phyloP scores from a whole-genome alignment of 23 tunicate genomes.

The Phallusia fumigata region DNA sequence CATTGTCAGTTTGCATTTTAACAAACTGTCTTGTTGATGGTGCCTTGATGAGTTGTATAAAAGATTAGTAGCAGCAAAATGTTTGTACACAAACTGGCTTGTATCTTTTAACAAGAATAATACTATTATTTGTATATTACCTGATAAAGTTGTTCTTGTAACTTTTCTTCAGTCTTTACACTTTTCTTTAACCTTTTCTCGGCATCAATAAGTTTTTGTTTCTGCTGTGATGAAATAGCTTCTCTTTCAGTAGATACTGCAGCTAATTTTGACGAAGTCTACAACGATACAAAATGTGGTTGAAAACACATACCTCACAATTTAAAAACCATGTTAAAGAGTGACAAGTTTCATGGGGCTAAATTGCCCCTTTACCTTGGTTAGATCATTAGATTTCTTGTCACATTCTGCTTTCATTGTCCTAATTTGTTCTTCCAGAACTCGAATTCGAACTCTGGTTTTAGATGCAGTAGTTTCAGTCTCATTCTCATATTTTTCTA shows the following conservation, averaged over 20 bases:
- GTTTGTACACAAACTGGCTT: too few species aligned
- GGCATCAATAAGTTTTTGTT: background rate
- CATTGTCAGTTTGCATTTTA: too few species aligned
- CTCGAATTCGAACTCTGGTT: constrained; percentile 23
- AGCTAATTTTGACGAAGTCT: background rate
- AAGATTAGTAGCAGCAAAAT: too few species aligned
- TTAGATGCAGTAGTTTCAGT: constrained; percentile 9
- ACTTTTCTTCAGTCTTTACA: too few species aligned
- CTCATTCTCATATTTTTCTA: constrained; percentile 18
- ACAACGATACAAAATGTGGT: background rate
- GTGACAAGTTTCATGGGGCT: background rate
- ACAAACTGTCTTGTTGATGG: too few species aligned
- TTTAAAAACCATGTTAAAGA: background rate
- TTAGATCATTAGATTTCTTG: background rate
- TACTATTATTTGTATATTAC: too few species aligned
- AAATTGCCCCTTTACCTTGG: background rate
- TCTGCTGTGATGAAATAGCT: background rate
- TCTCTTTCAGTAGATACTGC: constrained; percentile 1
- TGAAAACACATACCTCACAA: background rate
- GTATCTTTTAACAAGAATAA: too few species aligned
- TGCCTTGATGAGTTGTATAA: too few species aligned
- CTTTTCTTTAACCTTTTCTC: background rate
- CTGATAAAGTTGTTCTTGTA: too few species aligned
- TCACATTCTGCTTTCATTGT: constrained; percentile 17
- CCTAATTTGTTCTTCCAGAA: constrained; percentile 41